Evolutionary conservation across 2,888 invertebrate species (phyloP), one percentile per base, ranked within the genome.

Genomic region (Hololepta plana): DNA sequence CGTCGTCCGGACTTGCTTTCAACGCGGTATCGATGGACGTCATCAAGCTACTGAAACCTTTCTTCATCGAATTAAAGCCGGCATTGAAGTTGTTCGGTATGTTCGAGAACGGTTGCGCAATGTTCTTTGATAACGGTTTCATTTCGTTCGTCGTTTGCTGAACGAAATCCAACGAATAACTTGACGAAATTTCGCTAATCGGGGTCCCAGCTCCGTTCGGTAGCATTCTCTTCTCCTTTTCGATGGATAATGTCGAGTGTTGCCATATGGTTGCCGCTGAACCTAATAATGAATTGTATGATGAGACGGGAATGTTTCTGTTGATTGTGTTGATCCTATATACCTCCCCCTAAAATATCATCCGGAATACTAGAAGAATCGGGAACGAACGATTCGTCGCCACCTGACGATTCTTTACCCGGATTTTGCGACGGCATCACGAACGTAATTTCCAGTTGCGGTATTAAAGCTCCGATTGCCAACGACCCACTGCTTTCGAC

Each of bases 341-440:
- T 52, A 70, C 72, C 66, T 55, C 68, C 60, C 49, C 44, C 44
- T 20, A 70, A 53, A 39, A 68, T 55, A 48, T 82, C 66, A 46
- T 84, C 84, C 38, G 75, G 75, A 40, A 84, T 65, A 48, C 82
- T 84, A 36, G 81, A 81, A 4, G 82, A 79, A 56, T 87, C 85
- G 2, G 82, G 74, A 19, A 82, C 75, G 35, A 53, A 51, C 35
- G 82, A 84, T 56, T 85, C 85, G 55, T 85, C 85, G 28, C 79
- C 70, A 31, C 72, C 72, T 28, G 80, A 81, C 33, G 81, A 82
- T 61, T 84, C 84, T 51, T 81, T 84, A 5, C 82, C 81, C 20
- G 80, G 79, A 44, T 73, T 74, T 49, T 67, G 73, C 32, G 80
- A 72, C 16, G 85, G 84, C 64, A 85, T 79, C 33, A 90, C 79